Evolutionary conservation across 2,888 invertebrate genomes (phyloP), one percentile per base, ranked within the genome.

Genomic region (Ormia ochracea): DNA sequence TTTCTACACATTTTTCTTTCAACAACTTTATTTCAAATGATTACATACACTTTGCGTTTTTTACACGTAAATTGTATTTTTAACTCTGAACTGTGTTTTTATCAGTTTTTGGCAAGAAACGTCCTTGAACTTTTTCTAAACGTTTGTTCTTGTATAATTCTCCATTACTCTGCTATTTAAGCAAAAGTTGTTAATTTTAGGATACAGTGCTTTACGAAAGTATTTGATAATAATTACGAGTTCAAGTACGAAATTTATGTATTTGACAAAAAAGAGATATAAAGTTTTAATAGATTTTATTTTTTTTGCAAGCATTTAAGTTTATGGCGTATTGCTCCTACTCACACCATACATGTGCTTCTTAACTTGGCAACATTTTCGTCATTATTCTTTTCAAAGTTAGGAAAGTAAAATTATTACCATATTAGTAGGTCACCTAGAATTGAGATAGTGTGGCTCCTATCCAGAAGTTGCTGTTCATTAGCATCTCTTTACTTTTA

Each of bases 101-200:
- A 52, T 21, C 50, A 75, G 19, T 23, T 61, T 68, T 69, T 63
- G 76, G 56, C 69, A 69, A 69, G 28, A 48, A 28, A 31, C 31
- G 56, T 43, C 61, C 69, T 76, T 76, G 61, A 68, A 76, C 68
- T 76, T 63, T 17, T 61, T 19, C n/a, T 45, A 28, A 33, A 19
- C 38, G 21, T 31, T 28, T 63, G 1, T 45, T 38, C 61, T 41
- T 12, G 36, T 43, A 59, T 41, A 2, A n/a, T 52, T 75, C 59
- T 58, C 50, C 45, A 48, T 74, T 65, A 48, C 33, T 59, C 41
- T 31, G 28, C 31, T 17, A 31, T 50, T 73, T 63, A 26, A 73
- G 63, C 31, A 21, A 14, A 41, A 72, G 33, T 33, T 19, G 26
- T 38, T 61, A 17, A 3, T 41, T 43, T 54, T 33, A 19, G 31